These are phyloP conservation scores for Drosophila aff. DNA, from an alignment of 1,140 invertebrate species.

Conservation along the genomic window DNA sequence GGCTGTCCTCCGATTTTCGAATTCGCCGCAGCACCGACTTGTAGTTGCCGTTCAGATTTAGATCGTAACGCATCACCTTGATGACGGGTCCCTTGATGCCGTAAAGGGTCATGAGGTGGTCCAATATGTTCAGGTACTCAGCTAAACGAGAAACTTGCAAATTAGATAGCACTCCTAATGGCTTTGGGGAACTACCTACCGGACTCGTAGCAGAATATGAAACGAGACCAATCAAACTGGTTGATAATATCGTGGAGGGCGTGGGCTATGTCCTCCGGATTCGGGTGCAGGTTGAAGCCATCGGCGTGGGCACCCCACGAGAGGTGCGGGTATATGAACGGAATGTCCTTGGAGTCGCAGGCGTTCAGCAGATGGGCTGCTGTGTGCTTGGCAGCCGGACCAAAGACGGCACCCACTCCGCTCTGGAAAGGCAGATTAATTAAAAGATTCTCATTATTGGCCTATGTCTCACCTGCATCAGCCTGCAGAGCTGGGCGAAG, in stretches of 20 bases:
- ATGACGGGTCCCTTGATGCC: slow-evolving; percentile 87
- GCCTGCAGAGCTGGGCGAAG: slow-evolving; percentile 79
- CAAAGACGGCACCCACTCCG: slow-evolving; percentile 92
- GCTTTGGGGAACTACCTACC: slow-evolving; percentile 27
- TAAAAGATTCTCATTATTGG: not conserved
- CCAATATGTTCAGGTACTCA: slow-evolving; percentile 89
- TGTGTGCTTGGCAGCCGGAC: slow-evolving; percentile 89
- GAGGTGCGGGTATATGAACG: slow-evolving; percentile 92
- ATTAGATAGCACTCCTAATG: not conserved
- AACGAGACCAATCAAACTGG: slow-evolving; percentile 92
- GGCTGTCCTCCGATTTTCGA: slow-evolving; percentile 88
- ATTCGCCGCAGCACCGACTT: slow-evolving; percentile 86
- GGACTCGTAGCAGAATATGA: slow-evolving; percentile 94
- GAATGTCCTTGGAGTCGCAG: slow-evolving; percentile 94
- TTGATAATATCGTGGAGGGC: slow-evolving; percentile 91
- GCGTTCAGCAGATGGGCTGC: slow-evolving; percentile 93
- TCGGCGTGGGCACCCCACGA: slow-evolving; percentile 86
- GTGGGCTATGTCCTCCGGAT: slow-evolving; percentile 90
- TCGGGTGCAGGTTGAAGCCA: slow-evolving; percentile 93
- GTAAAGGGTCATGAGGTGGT: slow-evolving; percentile 90
- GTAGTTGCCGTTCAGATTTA: slow-evolving; percentile 84
- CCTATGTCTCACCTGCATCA: slow-evolving; percentile 75
- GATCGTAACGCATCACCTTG: slow-evolving; percentile 87
- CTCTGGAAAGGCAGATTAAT: slow-evolving; percentile 69
- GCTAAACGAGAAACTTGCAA: slow-evolving; percentile 57